Evolutionary conservation across 2,888 invertebrate species (phyloP).

Genomic region (Eudasyphora cyanicolor): DNA sequence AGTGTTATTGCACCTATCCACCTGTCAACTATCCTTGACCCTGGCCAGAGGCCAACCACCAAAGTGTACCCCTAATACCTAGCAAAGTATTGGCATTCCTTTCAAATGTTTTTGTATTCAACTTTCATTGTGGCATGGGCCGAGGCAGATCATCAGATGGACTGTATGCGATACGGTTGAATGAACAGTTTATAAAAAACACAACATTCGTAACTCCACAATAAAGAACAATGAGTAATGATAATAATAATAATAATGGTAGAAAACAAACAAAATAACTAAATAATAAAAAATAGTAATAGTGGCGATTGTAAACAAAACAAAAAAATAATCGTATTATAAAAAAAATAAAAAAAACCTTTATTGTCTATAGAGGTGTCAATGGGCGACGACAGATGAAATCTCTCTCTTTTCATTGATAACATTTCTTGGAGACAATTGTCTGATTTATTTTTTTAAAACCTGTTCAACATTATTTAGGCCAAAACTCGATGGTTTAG

Average conservation of each 20-base stretch:
- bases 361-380: conserved; percentile 39
- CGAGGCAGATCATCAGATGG: not conserved
- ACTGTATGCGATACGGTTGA: conserved; percentile 52
- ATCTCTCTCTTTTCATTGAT: not conserved
- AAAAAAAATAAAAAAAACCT: conserved; percentile 18
- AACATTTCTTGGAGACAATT: conserved; percentile 26
- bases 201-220: not conserved
- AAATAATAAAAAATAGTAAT: not conserved
- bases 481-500: conserved; percentile 18
- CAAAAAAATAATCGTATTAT: not conserved
- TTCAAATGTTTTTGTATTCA: conserved; percentile 21
- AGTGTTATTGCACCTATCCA: too few relatives aligned
- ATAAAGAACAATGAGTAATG: not conserved
- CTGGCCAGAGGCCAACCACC: not conserved
- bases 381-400: conserved; percentile 22
- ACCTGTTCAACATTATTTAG: conserved; percentile 50
- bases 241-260: not conserved
- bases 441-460: conserved; percentile 49
- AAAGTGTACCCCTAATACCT: not conserved
- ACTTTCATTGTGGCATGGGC: not conserved
- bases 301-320: conserved; percentile 16
- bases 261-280: not conserved
- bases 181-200: conserved; percentile 42
- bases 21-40: not conserved
- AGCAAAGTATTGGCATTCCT: conserved; percentile 35